phyloP scores from a whole-genome alignment of 2,888 invertebrate species.

The Patella depressa region DNA sequence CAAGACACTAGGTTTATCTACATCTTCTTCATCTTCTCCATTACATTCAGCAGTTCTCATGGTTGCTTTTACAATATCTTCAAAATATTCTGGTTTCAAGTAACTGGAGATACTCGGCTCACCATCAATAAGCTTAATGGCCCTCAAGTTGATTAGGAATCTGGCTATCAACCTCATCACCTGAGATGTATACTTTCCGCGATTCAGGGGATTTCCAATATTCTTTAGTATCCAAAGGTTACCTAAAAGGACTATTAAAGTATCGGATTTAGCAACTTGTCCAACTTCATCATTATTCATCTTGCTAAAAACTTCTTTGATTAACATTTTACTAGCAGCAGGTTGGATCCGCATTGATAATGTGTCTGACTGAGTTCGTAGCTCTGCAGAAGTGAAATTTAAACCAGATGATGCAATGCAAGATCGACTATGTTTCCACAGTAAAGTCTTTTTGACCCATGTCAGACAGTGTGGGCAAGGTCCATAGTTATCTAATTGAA shows the following conservation, averaged over 20 bases:
- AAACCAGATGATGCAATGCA: neutral
- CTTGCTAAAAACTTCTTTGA: neutral
- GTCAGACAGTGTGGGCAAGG: neutral
- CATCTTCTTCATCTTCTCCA: neutral
- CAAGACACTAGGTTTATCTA: neutral
- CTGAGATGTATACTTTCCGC: neutral
- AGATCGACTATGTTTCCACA: neutral
- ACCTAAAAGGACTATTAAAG: neutral
- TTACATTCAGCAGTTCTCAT: neutral
- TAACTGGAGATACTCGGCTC: neutral
- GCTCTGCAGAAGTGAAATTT: neutral
- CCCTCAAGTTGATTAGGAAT: neutral
- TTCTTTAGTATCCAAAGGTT: neutral
- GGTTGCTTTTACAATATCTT: neutral
- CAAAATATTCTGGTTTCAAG: neutral
- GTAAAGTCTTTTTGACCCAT: neutral
- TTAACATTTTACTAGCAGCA: neutral
- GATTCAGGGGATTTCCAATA: neutral
- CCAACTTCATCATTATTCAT: neutral
- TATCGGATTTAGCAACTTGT: neutral
- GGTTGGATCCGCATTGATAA: neutral
- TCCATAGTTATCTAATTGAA: neutral
- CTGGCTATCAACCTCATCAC: neutral
- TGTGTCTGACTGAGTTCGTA: neutral
- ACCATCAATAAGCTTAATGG: neutral